Evolutionary conservation across 2,797 vertebrate species (phyloP).

Genomic region (Sebastes matsubarae): DNA sequence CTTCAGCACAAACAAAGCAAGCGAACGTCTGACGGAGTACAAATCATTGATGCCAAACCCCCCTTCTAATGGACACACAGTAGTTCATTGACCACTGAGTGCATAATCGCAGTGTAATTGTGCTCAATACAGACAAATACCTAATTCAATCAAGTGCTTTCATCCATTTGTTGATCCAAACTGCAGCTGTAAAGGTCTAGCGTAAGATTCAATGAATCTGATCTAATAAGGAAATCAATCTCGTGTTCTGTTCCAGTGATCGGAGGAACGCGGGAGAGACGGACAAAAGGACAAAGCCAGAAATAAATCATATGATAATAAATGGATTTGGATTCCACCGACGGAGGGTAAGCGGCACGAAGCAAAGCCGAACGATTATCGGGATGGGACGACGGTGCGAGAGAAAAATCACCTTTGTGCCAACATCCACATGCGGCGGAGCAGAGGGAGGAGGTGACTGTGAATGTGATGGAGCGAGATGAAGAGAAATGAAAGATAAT

Average conservation of each 20-base stretch:
- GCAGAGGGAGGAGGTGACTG: slow-evolving; percentile 22
- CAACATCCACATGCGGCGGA: slow-evolving; percentile 60
- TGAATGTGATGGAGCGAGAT: slow-evolving; percentile 44
- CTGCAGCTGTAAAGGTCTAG: slow-evolving; percentile 1
- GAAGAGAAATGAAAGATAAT: slow-evolving; percentile 75
- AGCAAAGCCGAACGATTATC: slow-evolving; percentile 18
- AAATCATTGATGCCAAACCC: slow-evolving; percentile 10
- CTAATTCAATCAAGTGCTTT: slow-evolving; percentile 40
- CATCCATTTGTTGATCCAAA: slow-evolving; percentile 28
- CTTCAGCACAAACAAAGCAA: slow-evolving; percentile 46
- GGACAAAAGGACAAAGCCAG: not conserved
- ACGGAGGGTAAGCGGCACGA: slow-evolving; percentile 5
- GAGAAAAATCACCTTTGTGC: slow-evolving; percentile 48
- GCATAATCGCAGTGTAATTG: slow-evolving; percentile 4
- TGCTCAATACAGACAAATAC: not conserved
- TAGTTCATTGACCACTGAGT: slow-evolving; percentile 20
- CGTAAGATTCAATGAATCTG: slow-evolving; percentile 6
- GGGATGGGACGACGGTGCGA: not conserved
- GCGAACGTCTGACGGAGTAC: not conserved
- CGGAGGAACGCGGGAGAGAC: not conserved
- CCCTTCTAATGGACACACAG: slow-evolving; percentile 9
- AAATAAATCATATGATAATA: slow-evolving; percentile 20
- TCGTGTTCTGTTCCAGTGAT: slow-evolving; percentile 5
- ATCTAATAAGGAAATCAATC: slow-evolving; percentile 26
- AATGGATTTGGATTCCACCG: not conserved